Conservation (phyloP, 2,888 invertebrate genomes). For the Ypsolopha scabrella region DNA sequence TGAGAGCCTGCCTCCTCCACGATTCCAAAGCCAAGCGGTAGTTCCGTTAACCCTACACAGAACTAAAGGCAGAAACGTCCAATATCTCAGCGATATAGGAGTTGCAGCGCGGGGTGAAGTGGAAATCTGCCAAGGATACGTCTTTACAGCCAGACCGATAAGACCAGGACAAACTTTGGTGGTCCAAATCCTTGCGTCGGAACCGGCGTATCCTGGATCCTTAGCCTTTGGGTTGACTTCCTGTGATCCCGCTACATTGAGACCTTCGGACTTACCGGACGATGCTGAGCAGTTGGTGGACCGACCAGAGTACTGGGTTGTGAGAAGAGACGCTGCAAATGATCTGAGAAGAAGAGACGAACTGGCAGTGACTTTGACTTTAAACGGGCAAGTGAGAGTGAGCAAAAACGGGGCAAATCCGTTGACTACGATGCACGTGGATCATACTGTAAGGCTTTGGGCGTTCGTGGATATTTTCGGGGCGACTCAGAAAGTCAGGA, state of each 20-base stretch:
- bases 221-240: constrained; percentile 94
- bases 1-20: constrained; percentile 73
- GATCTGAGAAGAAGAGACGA: constrained; percentile 89
- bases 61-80: constrained; percentile 87
- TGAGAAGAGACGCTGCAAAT: constrained; percentile 91
- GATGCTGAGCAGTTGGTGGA: constrained; percentile 93
- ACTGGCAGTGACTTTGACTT: constrained; percentile 83
- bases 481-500: constrained; percentile 87
- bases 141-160: constrained; percentile 91
- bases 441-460: constrained; percentile 92
- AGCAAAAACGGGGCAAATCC: constrained; percentile 86
- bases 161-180: constrained; percentile 89
- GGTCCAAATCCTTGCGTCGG: constrained; percentile 87
- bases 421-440: constrained; percentile 93
- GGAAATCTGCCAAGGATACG: constrained; percentile 96
- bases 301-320: constrained; percentile 98
- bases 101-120: constrained; percentile 84
- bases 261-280: constrained; percentile 83
- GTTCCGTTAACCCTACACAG: constrained; percentile 78
- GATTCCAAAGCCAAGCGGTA: constrained; percentile 73
- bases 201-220: constrained; percentile 89
- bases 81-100: constrained; percentile 80
- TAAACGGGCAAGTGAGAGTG: constrained; percentile 82
- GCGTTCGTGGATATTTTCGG: constrained; percentile 97
- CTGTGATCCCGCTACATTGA: constrained; percentile 87